Evolutionary conservation across 2,113 vertebrate genomes (phyloP).

Genomic region (Sylvilagus bachmani): DNA sequence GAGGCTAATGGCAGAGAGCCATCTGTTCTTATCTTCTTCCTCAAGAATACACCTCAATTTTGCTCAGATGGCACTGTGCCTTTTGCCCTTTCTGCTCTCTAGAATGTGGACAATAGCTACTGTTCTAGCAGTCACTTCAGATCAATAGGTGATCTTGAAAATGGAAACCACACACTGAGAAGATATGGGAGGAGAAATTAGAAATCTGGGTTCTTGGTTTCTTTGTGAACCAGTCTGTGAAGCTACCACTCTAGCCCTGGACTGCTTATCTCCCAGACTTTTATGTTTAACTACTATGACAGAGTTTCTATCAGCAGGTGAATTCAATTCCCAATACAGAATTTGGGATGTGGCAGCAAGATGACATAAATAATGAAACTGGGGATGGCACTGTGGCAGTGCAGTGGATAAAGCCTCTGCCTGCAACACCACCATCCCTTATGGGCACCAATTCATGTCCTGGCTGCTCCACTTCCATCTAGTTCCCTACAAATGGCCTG

Average conservation of each 20-base stretch:
- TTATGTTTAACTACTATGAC: conserved; percentile 31
- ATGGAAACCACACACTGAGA: conserved; percentile 31
- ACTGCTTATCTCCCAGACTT: conserved; percentile 19
- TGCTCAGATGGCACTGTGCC: neutral
- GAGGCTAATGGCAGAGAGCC: neutral
- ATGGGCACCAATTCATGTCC: no score
- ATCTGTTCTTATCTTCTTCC: conserved; percentile 34
- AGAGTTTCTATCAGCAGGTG: neutral
- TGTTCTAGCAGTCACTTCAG: neutral
- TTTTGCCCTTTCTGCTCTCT: conserved; percentile 12
- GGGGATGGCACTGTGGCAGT: no score
- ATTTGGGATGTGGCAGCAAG: neutral
- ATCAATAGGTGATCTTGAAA: conserved; percentile 44
- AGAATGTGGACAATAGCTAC: conserved; percentile 2
- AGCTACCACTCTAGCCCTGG: neutral
- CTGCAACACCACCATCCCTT: no score
- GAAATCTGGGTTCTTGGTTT: neutral
- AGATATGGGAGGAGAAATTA: neutral
- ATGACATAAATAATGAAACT: neutral
- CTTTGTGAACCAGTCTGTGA: neutral
- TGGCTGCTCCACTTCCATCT: no score
- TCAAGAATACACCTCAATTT: conserved; percentile 43
- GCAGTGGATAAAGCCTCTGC: no score
- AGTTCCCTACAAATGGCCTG: no score
- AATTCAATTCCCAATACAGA: conserved; percentile 47